Percentiles rank a stretch among this genome's conserved stretches.
Conservation (phyloP, 2,888 invertebrate genomes). For the Mantis religiosa region DNA sequence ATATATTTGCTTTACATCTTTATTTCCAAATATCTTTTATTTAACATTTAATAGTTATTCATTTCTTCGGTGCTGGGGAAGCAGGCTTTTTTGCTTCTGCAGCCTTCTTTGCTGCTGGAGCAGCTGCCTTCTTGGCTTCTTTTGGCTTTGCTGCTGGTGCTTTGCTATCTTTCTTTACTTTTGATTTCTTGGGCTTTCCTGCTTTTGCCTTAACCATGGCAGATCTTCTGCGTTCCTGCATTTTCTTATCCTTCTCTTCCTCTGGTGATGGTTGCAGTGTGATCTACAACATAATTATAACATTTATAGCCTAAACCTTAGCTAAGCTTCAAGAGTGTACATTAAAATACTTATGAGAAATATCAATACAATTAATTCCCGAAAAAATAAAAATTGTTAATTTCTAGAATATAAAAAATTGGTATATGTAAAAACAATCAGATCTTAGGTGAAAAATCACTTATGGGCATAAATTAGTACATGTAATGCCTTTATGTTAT, state of each 20-base stretch:
- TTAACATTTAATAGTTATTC: background rate
- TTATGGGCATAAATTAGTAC: too few relatives aligned
- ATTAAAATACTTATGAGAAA: background rate
- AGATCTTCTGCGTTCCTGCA: conserved; percentile 35
- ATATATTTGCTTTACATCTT: background rate
- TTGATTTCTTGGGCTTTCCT: conserved; percentile 50
- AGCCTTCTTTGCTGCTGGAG: background rate
- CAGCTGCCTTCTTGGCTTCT: background rate
- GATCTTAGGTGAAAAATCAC: too few relatives aligned
- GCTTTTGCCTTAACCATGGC: conserved; percentile 51
- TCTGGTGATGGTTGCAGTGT: background rate
- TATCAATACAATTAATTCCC: too few relatives aligned
- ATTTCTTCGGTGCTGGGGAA: background rate
- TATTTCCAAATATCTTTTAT: background rate
- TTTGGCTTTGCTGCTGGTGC: background rate
- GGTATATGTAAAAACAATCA: too few relatives aligned
- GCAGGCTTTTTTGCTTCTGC: background rate
- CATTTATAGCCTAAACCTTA: too few relatives aligned
- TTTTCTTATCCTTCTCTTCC: conserved; percentile 15
- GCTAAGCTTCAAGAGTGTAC: too few relatives aligned
- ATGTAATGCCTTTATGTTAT: too few relatives aligned
- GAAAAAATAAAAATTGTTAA: too few relatives aligned
- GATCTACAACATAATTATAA: conserved; percentile 12
- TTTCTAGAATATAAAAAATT: too few relatives aligned
- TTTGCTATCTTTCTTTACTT: conserved; percentile 34